Evolutionary conservation across 2,888 invertebrate species (phyloP), one percentile per base, ranked within the genome.

Genomic region (Idaea biselata): DNA sequence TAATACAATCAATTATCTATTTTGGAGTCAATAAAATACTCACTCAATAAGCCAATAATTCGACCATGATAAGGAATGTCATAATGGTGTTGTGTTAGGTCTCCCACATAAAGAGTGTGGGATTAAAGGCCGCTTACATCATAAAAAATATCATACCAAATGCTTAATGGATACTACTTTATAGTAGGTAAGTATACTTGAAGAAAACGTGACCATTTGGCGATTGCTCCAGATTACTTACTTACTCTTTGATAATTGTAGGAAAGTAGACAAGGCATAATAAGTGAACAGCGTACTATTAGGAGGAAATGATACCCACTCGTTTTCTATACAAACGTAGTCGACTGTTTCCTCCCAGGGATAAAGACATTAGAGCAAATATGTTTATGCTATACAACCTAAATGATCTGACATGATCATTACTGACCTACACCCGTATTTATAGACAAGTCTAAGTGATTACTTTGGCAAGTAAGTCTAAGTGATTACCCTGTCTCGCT

Each of bases 211-310:
- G 44, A 14, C 44, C 14, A 44, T 44, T 44, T 44, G 44, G 14
- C 44, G 44, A 44, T 44, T 44, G 44, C 44, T 44, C 44, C 11
- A 44, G 44, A 44, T 44, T 44, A 44, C 44, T 61, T 67, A 64
- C 62, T 62, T 65, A 64, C 55, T 17, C 58, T 54, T 60, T 63
- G 65, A 63, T 65, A 60, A 57, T 62, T 64, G 54, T 58, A 61
- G 18, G 6, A 55, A 14, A 55, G 54, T 61, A 14, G 58, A 25
- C 25, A 25, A 25, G 25, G 25, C 25, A 25, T 55, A 55, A 14
- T 6, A 25, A 25, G 25, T 25, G 25, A 25, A 25, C 25, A 3
- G 25, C 5, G 25, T 25, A 25, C 5, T 25, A 25, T 25, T 25
- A 5, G 5, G 5, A 25, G 1, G 25, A 25, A 25, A 25, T 25